A percentile compares a stretch with the other conserved stretches of the same genome.
Conservation (phyloP, 2,113 vertebrate genomes). For the Erinaceus europaeus region DNA sequence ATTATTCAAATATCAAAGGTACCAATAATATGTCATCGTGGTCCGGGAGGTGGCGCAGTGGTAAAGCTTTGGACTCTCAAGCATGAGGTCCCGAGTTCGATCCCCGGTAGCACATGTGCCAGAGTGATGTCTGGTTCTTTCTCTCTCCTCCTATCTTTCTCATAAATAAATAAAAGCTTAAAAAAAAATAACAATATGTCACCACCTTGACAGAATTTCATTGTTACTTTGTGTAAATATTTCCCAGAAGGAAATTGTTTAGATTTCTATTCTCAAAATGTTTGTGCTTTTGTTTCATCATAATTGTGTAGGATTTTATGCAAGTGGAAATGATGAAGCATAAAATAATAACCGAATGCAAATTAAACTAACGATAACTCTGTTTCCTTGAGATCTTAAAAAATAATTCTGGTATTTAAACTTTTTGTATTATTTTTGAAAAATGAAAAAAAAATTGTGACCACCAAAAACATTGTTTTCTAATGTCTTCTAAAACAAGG, state of each 20-base stretch:
- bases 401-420: background rate
- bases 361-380: too few species aligned
- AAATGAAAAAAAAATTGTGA: background rate
- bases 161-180: too few species aligned
- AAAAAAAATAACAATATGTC: background rate
- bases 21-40: too few species aligned
- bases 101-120: too few species aligned
- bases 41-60: too few species aligned
- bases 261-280: background rate
- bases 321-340: too few species aligned
- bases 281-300: background rate
- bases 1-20: background rate
- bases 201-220: background rate
- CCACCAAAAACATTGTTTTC: background rate
- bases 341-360: too few species aligned
- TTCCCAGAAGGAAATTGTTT: background rate
- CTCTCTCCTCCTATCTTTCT: too few species aligned
- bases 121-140: too few species aligned
- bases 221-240: background rate
- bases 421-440: constrained; percentile 26
- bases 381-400: background rate
- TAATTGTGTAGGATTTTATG: too few species aligned
- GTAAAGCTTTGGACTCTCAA: too few species aligned
- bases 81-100: too few species aligned
- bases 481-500: background rate